Percentiles rank a stretch among this genome's conserved stretches.
Evolutionary conservation across 2,113 vertebrate species (phyloP).

Genomic region (Prunella fulvescens): DNA sequence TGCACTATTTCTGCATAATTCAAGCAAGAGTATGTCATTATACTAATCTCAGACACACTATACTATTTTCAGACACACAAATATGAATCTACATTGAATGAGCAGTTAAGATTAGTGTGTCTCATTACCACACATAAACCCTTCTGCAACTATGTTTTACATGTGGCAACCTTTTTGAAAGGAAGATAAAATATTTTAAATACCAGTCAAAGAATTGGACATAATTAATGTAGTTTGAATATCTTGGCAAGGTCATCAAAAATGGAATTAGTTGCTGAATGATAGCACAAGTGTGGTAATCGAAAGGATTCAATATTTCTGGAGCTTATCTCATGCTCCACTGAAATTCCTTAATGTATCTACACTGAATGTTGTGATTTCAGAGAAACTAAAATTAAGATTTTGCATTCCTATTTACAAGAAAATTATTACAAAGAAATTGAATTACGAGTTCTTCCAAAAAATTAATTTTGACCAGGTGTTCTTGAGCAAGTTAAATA

Average conservation of each 20-base stretch:
- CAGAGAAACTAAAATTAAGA: constrained; percentile 38
- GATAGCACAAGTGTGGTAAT: constrained; percentile 7
- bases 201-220: constrained; percentile 23
- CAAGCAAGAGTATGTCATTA: constrained; percentile 19
- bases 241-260: constrained; percentile 42
- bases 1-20: background rate
- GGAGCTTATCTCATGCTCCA: constrained; percentile 8
- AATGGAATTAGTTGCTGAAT: constrained; percentile 28
- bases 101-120: background rate
- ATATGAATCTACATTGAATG: constrained; percentile 30
- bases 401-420: constrained; percentile 15
- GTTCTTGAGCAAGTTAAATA: background rate
- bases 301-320: constrained; percentile 9
- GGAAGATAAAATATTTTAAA: constrained; percentile 24
- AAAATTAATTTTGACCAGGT: constrained; percentile 3
- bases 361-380: constrained; percentile 22
- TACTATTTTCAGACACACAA: background rate
- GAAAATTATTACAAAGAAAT: constrained; percentile 16
- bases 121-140: background rate
- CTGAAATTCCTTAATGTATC: constrained; percentile 47
- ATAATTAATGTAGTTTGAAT: constrained; percentile 2
- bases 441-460: constrained; percentile 15
- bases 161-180: background rate
- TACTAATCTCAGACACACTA: background rate
- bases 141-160: background rate